Conservation (phyloP, 2,113 vertebrate species). For the Delphinapterus leucas region DNA sequence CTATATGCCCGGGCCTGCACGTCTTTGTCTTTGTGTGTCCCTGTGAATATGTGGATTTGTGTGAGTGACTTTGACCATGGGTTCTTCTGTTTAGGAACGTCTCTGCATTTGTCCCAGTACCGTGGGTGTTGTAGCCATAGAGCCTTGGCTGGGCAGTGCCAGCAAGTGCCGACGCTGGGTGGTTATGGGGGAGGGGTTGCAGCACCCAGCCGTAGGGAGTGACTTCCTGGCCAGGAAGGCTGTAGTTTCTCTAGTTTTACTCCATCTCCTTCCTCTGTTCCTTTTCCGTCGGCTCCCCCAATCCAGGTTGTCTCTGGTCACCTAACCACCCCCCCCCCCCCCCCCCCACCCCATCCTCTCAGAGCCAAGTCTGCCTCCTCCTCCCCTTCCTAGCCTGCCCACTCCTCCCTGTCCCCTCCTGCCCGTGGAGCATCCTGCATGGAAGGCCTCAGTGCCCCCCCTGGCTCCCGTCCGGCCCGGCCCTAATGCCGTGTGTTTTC, state of each 20-base stretch:
- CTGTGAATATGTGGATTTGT: conserved; percentile 16
- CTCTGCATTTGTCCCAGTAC: conserved; percentile 31
- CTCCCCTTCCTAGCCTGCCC: conserved; percentile 62
- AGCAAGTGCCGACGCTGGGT: conserved; percentile 32
- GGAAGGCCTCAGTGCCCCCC: conserved; percentile 76
- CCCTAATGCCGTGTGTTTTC: conserved; percentile 88
- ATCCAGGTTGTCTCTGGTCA: conserved; percentile 55
- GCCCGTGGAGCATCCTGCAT: conserved; percentile 70
- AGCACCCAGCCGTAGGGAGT: conserved; percentile 45
- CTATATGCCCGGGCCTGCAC: conserved; percentile 37
- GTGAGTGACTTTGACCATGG: conserved; percentile 17
- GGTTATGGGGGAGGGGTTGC: conserved; percentile 21
- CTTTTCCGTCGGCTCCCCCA: conserved; percentile 65
- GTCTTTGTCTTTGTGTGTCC: conserved; percentile 41
- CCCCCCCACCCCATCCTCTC: background rate
- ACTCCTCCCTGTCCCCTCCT: conserved; percentile 56
- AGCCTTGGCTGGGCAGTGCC: conserved; percentile 52
- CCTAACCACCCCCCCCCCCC: background rate
- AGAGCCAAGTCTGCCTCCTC: conserved; percentile 46
- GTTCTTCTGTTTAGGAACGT: conserved; percentile 28
- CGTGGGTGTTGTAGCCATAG: conserved; percentile 43
- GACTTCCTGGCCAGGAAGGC: conserved; percentile 56
- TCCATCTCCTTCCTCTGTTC: conserved; percentile 52
- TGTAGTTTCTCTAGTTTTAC: conserved; percentile 40
- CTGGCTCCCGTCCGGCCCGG: conserved; percentile 70